phyloP scores from a whole-genome alignment of 2,797 vertebrate species.

The Tachyglossus aculeatus region DNA sequence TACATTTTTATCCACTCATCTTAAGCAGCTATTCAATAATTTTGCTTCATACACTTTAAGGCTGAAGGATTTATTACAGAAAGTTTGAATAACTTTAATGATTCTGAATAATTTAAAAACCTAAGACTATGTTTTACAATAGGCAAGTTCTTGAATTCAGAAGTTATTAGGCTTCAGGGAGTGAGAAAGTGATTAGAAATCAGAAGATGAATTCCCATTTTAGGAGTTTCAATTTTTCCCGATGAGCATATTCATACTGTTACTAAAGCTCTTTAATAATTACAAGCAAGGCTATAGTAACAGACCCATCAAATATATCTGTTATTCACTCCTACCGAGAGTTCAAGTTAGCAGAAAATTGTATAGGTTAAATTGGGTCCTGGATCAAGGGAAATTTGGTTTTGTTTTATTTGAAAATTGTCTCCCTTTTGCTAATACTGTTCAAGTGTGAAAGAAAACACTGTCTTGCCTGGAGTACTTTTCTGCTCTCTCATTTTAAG shows the following conservation, averaged over 20 bases:
- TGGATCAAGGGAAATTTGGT: too few species aligned
- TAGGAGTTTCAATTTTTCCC: constrained; percentile 28
- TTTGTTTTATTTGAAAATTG: too few species aligned
- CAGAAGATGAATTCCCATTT: constrained; percentile 40
- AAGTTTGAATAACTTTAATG: constrained; percentile 26
- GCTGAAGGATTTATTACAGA: constrained; percentile 30
- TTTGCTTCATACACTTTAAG: constrained; percentile 6
- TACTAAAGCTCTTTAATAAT: constrained; percentile 35
- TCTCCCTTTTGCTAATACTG: too few species aligned
- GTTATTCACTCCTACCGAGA: neutral
- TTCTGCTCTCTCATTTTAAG: neutral
- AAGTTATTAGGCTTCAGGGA: constrained; percentile 41
- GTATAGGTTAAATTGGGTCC: too few species aligned
- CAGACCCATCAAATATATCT: constrained; percentile 18
- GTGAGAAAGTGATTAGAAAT: constrained; percentile 54
- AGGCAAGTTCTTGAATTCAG: constrained; percentile 38
- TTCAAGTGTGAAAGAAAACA: too few species aligned
- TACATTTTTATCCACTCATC: constrained; percentile 10
- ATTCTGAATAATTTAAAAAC: constrained; percentile 32
- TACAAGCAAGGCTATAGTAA: constrained; percentile 24
- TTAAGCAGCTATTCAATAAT: constrained; percentile 24
- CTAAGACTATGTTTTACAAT: constrained; percentile 26
- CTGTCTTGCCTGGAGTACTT: too few species aligned
- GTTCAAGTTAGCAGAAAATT: neutral
- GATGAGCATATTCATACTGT: constrained; percentile 2